Conservation (phyloP, 2,888 invertebrate species). For the Myopa testacea region DNA sequence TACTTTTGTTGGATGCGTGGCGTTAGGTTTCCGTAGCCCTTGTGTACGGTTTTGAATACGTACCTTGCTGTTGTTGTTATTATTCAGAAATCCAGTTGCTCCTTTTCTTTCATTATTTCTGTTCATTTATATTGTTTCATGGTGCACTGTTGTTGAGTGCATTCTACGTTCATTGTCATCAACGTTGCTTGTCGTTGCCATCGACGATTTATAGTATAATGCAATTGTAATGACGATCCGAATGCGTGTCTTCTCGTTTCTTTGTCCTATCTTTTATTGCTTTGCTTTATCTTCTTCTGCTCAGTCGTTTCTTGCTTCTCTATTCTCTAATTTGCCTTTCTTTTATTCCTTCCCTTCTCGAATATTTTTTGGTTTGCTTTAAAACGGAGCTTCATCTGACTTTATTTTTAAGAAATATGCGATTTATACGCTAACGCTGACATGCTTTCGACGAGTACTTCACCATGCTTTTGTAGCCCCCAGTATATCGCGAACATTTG, state of each 20-base stretch:
- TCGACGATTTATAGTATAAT: conserved; percentile 40
- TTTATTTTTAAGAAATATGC: not conserved
- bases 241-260: not conserved
- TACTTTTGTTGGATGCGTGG: conserved; percentile 55
- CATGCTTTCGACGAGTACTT: conserved; percentile 30
- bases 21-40: conserved; percentile 55
- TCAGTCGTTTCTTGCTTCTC: conserved; percentile 1
- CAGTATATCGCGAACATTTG: not conserved
- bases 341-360: not conserved
- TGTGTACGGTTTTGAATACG: not conserved
- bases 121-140: conserved; percentile 11
- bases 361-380: not conserved
- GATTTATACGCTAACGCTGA: not conserved
- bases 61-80: conserved; percentile 18
- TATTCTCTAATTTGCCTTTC: not conserved
- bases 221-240: conserved; percentile 10
- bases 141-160: conserved; percentile 14
- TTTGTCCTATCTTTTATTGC: not conserved
- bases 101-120: conserved; percentile 15
- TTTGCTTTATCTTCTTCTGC: conserved; percentile 1
- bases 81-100: conserved; percentile 14
- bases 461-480: conserved; percentile 11
- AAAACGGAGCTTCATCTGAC: not conserved
- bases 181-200: conserved; percentile 3
- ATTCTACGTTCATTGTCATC: conserved; percentile 31